Percentiles rank a stretch among this genome's conserved stretches.
phyloP scores from a whole-genome alignment of 2,113 vertebrate genomes.

The Vidua macroura region DNA sequence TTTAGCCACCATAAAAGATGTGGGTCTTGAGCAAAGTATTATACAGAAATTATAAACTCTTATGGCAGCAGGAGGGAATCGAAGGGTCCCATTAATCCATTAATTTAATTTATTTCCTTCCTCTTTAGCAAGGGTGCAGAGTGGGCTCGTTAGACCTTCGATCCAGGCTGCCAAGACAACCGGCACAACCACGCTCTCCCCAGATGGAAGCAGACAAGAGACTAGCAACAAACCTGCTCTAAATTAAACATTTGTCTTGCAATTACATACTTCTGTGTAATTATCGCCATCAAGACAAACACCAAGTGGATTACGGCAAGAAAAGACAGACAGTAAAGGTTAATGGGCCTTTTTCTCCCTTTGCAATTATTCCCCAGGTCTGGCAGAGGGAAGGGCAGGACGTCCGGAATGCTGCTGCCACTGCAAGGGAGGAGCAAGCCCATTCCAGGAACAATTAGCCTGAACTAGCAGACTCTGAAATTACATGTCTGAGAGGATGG shows the following conservation, averaged over 20 bases:
- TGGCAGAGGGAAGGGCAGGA: not conserved
- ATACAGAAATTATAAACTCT: not conserved
- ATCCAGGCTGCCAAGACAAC: not conserved
- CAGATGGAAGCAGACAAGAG: conserved; percentile 45
- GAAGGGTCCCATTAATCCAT: not conserved
- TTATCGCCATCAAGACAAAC: conserved; percentile 20
- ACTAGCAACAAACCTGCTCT: conserved; percentile 12
- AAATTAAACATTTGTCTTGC: conserved; percentile 52
- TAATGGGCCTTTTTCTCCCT: not conserved
- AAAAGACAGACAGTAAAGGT: conserved; percentile 3
- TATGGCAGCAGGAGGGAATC: not conserved
- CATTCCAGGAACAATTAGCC: not conserved
- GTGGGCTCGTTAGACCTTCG: rapidly evolving
- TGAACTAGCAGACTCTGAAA: not conserved
- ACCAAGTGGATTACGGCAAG: conserved; percentile 15
- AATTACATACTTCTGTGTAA: conserved; percentile 24
- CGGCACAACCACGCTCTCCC: not conserved
- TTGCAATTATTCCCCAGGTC: not conserved
- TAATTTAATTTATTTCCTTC: not conserved
- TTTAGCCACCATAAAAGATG: not conserved
- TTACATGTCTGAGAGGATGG: not conserved
- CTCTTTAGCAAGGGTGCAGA: not conserved
- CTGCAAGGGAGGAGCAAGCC: not conserved
- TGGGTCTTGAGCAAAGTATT: not conserved
- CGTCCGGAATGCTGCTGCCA: rapidly evolving